Conservation (phyloP, 2,113 vertebrate species). For the Phylloscopus trochilus region DNA sequence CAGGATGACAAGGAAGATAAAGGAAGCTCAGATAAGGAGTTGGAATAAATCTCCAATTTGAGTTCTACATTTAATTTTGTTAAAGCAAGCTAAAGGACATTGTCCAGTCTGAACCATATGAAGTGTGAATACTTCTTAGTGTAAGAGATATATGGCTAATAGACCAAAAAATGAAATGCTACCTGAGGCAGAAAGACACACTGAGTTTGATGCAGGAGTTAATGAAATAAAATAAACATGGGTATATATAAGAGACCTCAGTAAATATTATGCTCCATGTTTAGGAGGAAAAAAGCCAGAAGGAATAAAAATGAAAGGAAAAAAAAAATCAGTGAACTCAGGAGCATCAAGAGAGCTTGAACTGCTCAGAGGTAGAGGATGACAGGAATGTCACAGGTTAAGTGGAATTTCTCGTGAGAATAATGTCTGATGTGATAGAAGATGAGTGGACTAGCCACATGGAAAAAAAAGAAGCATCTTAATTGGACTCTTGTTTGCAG, state of each 20-base stretch:
- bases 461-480: not conserved
- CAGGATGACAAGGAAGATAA: not conserved
- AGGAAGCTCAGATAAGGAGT: not conserved
- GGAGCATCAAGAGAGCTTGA: not conserved
- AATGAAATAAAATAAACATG: not conserved
- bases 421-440: not conserved
- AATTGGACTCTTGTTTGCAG: not conserved
- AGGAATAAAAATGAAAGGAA: fast-evolving
- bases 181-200: not conserved
- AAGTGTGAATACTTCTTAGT: not conserved
- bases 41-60: not conserved
- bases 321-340: not conserved
- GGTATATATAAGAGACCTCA: not conserved
- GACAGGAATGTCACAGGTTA: not conserved
- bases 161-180: not conserved
- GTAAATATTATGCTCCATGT: not conserved
- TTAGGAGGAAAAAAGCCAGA: not conserved
- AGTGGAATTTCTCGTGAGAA: not conserved
- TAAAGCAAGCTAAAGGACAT: not conserved
- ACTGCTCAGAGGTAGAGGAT: not conserved
- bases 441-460: not conserved
- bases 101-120: not conserved
- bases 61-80: not conserved
- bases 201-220: not conserved
- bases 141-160: not conserved